Conservation (phyloP, 1,140 invertebrate species). For the Sarcophaga peregrina region DNA sequence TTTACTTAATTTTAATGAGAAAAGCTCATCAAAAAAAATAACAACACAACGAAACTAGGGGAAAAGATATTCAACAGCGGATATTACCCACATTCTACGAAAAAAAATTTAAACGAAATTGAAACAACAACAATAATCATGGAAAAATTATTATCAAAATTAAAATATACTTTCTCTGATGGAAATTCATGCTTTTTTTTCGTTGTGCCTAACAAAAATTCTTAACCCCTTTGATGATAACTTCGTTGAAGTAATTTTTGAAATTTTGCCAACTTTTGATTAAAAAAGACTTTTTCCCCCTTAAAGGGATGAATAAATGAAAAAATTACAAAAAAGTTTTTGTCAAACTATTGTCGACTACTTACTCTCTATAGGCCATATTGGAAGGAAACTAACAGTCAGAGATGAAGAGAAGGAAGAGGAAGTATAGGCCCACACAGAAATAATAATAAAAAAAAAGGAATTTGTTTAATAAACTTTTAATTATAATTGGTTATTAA, state of each 20-base stretch:
- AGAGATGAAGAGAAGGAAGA: neutral
- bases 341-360: neutral
- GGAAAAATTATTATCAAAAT: too few species aligned
- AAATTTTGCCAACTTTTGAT: too few species aligned
- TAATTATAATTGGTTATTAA: slow-evolving; percentile 23
- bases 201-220: too few species aligned
- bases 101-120: neutral
- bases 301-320: neutral
- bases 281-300: too few species aligned
- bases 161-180: too few species aligned
- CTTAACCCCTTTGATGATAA: too few species aligned
- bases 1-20: too few species aligned
- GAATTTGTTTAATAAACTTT: neutral
- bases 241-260: too few species aligned
- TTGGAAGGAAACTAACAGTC: neutral
- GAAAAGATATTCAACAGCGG: neutral
- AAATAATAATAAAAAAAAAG: neutral
- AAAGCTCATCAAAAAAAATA: too few species aligned
- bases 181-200: too few species aligned
- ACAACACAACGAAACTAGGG: too few species aligned
- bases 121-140: too few species aligned
- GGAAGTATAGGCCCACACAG: neutral
- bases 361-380: neutral
- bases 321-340: slow-evolving; percentile 9
- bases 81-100: slow-evolving; percentile 4